Base-by-base conservation (phyloP, 2,888 invertebrate genomes). In the Tachystola acroxantha region DNA sequence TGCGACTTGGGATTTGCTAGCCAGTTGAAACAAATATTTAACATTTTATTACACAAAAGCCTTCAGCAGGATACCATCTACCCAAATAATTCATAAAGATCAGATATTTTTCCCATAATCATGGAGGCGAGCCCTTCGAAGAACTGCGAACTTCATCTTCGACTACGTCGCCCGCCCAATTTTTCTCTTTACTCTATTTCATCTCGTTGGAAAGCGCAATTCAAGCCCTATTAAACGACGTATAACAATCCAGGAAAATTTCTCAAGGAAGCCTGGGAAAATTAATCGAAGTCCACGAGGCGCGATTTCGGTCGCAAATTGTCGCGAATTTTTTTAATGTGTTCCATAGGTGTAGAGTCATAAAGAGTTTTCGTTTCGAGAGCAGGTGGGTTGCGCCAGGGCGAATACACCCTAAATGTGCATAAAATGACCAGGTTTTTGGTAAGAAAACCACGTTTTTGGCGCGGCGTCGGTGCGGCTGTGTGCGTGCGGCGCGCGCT, bases 361-460 rank as follows among this genome's bases (percentile, higher is more conserved):
- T 7, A n/a, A 28, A 42, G 39, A 35, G 46, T 46, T 37, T 34
- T 14, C 16, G 44, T 37, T 45, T 32, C 34, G 43, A 40, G 45
- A 40, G 54, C 49, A 40, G 62, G 50, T 50, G 46, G 44, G 30
- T 32, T 81, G 84, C 81, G 84, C 82, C 75, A 57, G 72, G 65
- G 50, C 49, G 48, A 39, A 40, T 55, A 57, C 50, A 57, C 63
- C 64, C 63, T 79, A 75, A 85, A 82, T 60, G 45, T 75, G 57
- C 67, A 73, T 68, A 81, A 74, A 80, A 81, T 70, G 50, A 56
- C 52, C 49, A 49, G 51, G 60, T 64, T 75, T 75, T 69, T 69
- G 53, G 56, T 64, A 60, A 66, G 66, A 70, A 70, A 68, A 68
- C 59, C 60, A 57, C 56, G 71, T 71, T 67, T 69, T 67, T 65